Conservation (phyloP, 2,888 invertebrate genomes). For the Cataglyphis cursor region DNA sequence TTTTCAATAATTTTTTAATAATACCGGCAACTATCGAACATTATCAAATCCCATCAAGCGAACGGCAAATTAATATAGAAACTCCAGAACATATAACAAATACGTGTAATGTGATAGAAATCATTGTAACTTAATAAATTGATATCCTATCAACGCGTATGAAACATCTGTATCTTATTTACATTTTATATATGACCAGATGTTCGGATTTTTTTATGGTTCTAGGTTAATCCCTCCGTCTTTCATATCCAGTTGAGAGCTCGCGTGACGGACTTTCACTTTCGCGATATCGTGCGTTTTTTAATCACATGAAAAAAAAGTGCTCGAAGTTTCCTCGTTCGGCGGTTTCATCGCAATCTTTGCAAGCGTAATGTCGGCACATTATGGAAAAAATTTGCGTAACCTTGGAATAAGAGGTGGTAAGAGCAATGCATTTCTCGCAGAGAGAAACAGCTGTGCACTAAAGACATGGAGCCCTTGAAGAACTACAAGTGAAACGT, state of each 20-base stretch:
- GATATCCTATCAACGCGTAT: neutral
- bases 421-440: neutral
- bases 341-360: neutral
- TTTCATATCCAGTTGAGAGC: neutral
- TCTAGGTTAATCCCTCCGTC: slow-evolving; percentile 16
- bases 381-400: neutral
- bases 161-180: slow-evolving; percentile 25
- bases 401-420: neutral
- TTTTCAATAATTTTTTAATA: neutral
- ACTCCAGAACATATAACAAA: neutral
- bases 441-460: neutral
- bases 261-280: neutral
- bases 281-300: neutral
- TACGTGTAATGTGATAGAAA: neutral
- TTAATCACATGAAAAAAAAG: neutral
- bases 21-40: neutral
- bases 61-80: neutral
- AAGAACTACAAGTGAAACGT: neutral
- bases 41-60: neutral
- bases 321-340: neutral
- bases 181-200: neutral
- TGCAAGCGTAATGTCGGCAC: neutral
- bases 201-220: neutral
- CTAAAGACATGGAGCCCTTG: neutral
- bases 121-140: neutral